Evolutionary conservation across 2,888 invertebrate genomes (phyloP).

Genomic region (Drosophila cyrtoloma): DNA sequence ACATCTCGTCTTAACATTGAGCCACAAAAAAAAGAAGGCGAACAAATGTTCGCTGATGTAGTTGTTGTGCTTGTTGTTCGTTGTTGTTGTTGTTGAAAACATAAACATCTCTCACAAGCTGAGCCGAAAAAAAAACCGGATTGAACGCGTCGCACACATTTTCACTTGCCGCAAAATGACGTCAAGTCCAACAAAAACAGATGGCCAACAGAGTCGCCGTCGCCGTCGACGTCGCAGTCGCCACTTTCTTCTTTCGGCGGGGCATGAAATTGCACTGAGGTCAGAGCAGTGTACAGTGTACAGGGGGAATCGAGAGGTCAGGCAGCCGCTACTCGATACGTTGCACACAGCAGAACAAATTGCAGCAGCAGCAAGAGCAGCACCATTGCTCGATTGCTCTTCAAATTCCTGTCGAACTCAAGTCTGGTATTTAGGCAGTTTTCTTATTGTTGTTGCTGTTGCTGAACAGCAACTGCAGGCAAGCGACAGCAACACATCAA

Average conservation of each 20-base stretch:
- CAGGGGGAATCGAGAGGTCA: slow-evolving; percentile 59
- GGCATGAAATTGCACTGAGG: slow-evolving; percentile 61
- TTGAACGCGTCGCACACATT: slow-evolving; percentile 72
- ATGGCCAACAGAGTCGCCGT: slow-evolving; percentile 36
- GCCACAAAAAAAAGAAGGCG: slow-evolving; percentile 60
- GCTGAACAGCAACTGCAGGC: slow-evolving; percentile 16
- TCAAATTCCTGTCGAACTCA: slow-evolving; percentile 29
- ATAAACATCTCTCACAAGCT: slow-evolving; percentile 76
- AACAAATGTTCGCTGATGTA: slow-evolving; percentile 61
- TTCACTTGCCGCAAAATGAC: slow-evolving; percentile 80
- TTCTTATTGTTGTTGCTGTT: slow-evolving; percentile 18
- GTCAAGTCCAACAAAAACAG: slow-evolving; percentile 77
- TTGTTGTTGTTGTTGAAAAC: slow-evolving; percentile 65
- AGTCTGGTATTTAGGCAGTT: slow-evolving; percentile 59
- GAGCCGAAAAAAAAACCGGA: slow-evolving; percentile 67
- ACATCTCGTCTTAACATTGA: slow-evolving; percentile 74
- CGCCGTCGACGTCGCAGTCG: slow-evolving; percentile 23
- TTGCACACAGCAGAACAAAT: slow-evolving; percentile 62
- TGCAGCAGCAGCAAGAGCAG: slow-evolving; percentile 29
- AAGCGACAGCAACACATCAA: slow-evolving; percentile 43
- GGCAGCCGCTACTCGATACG: neutral
- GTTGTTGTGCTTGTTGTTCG: slow-evolving; percentile 38
- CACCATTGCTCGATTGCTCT: slow-evolving; percentile 16
- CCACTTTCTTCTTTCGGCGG: slow-evolving; percentile 68
- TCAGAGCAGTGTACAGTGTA: slow-evolving; percentile 31